Base-by-base conservation (phyloP, 2,888 invertebrate species). In the Aphodius granarius region DNA sequence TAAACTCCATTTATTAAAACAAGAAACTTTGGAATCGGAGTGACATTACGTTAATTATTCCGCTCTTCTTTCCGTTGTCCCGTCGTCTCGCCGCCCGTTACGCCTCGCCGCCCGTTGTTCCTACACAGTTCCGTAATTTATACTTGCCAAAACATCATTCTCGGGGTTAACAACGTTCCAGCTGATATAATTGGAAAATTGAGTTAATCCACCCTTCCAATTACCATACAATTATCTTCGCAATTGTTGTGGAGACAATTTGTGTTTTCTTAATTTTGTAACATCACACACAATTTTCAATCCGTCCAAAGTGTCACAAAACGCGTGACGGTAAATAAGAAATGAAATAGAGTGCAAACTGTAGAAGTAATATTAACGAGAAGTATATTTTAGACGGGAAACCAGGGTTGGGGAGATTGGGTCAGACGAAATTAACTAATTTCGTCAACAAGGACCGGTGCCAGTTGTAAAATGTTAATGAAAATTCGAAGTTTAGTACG, bases 21-120 rank as follows among this genome's bases (percentile, higher is more conserved):
- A 43, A 68, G 68, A 68, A 68, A 68, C 68, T 68, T 68, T 68
- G 68, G 68, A 68, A 68, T 68, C 68, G 68, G 68, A 20, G 68
- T 21, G 68, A 68, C 68, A 68, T 68, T 68, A 68, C 68, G 21
- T 68, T 68, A 68, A 68, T 68, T 68, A 68, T 68, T 68, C 68
- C 21, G 68, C 20, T 22, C 22, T 68, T 22, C 68, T 68, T 68
- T 68, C 68, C 68, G 22, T 68, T 21, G 68, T 19, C 68, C 68
- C 68, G n/a, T 20, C n/a, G 21, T 20, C 68, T 68, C 68, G 21
- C 68, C 43, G n/a, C n/a, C n/a, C n/a, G 43, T 43, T 43, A 6
- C 43, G 43, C 43, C 43, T 43, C 43, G 43, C 9, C 43, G 43
- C 43, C 43, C 43, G 43, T 43, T 43, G 43, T 43, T 43, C 43